phyloP scores from a whole-genome alignment of 2,113 vertebrate species.

The Petrocephalus microphthalmus region DNA sequence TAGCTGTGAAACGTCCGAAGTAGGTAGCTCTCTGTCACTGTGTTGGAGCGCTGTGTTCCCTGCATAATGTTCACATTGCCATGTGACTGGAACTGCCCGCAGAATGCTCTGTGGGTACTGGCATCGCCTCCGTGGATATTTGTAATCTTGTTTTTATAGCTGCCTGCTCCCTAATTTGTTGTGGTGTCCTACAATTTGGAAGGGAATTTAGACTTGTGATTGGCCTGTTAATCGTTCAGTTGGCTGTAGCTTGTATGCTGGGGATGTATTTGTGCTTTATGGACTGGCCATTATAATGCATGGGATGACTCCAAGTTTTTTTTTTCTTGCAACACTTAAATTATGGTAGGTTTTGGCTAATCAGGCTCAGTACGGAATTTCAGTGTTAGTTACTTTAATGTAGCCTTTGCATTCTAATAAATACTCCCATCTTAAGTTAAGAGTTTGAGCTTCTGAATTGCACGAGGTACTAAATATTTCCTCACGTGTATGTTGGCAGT shows the following conservation, averaged over 20 bases:
- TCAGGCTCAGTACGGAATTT: background rate
- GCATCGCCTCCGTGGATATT: background rate
- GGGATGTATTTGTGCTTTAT: background rate
- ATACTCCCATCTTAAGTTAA: background rate
- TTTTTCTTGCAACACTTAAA: background rate
- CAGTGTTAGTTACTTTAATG: background rate
- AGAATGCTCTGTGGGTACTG: slow-evolving; percentile 1
- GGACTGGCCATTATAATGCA: background rate
- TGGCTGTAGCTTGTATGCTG: background rate
- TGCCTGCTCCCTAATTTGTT: background rate
- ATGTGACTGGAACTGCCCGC: background rate
- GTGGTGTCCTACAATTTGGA: background rate
- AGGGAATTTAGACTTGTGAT: background rate
- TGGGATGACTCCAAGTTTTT: too few relatives aligned
- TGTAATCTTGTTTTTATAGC: background rate
- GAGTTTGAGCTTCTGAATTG: background rate
- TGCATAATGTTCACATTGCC: background rate
- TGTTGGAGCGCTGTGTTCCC: background rate
- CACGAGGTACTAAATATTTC: background rate
- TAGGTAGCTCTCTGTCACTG: background rate
- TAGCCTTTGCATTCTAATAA: background rate
- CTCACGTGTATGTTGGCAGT: background rate
- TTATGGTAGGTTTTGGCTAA: background rate
- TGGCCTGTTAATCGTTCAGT: background rate
- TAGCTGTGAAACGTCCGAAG: background rate